A percentile compares a stretch with the other conserved stretches of the same genome.
Conservation (phyloP, 2,888 invertebrate genomes). For the Scaptomyza polygonia region DNA sequence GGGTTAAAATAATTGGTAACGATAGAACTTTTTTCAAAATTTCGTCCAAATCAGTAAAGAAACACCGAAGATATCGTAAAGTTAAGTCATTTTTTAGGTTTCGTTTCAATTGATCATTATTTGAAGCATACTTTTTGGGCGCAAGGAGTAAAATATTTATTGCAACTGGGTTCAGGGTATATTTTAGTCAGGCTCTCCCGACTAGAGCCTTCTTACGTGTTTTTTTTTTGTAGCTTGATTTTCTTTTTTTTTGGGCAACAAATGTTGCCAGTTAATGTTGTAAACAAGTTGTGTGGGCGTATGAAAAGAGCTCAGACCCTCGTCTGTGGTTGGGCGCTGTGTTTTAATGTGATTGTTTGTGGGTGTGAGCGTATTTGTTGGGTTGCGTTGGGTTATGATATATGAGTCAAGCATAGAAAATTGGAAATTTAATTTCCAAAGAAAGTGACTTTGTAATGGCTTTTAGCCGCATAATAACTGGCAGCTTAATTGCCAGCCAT, state of each 20-base stretch:
- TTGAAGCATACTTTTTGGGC: too few species aligned
- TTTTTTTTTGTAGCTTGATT: conserved; percentile 12
- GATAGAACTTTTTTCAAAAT: too few species aligned
- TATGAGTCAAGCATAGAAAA: conserved; percentile 71
- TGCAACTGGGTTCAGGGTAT: too few species aligned
- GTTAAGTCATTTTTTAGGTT: too few species aligned
- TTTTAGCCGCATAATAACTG: conserved; percentile 71
- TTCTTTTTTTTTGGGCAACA: conserved; percentile 58
- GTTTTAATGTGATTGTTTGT: conserved; percentile 20
- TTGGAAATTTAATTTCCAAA: conserved; percentile 77
- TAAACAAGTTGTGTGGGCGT: conserved; percentile 67
- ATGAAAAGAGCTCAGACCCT: conserved; percentile 22
- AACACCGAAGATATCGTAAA: too few species aligned
- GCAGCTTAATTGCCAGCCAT: conserved; percentile 74
- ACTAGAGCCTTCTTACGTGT: too few species aligned
- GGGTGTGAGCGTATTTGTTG: conserved; percentile 21
- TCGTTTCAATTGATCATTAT: too few species aligned
- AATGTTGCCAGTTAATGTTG: conserved; percentile 80
- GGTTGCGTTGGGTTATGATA: conserved; percentile 68
- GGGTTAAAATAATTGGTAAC: too few species aligned
- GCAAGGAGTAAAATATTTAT: too few species aligned
- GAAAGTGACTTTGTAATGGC: conserved; percentile 61
- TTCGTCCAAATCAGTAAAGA: too few species aligned
- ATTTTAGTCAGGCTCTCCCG: too few species aligned
- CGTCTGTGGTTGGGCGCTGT: conserved; percentile 20